These are phyloP conservation scores for Pseudomyrmex dendroicus DNA, from an alignment of 1,140 invertebrate species.

Conservation along the genomic window DNA sequence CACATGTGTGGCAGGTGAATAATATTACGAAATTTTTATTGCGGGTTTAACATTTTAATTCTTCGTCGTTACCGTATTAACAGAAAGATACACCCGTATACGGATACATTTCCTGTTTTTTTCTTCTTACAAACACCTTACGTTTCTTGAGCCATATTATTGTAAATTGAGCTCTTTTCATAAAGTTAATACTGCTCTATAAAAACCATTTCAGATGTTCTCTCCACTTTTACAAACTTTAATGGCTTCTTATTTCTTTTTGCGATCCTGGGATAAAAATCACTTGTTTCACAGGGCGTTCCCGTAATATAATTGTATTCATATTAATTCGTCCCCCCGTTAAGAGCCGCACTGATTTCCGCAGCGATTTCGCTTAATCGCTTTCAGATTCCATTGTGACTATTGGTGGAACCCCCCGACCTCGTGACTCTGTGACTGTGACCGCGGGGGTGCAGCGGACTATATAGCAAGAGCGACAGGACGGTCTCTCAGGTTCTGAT, in stretches of 20 bases:
- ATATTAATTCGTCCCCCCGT: neutral
- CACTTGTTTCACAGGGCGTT: neutral
- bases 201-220: neutral
- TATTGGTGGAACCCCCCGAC: slow-evolving; percentile 35
- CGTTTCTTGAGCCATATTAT: neutral
- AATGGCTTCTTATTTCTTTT: neutral
- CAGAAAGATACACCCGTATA: neutral
- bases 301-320: slow-evolving; percentile 1
- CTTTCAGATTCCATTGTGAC: slow-evolving; percentile 34
- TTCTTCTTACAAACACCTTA: neutral
- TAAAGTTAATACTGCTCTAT: neutral
- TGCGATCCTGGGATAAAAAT: neutral
- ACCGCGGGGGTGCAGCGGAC: slow-evolving; percentile 1
- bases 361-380: slow-evolving; percentile 10
- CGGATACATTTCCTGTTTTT: neutral
- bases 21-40: no score
- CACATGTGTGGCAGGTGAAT: neutral
- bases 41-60: neutral
- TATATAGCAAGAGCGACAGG: slow-evolving; percentile 11
- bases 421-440: neutral
- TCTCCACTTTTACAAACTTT: neutral
- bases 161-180: neutral
- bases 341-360: slow-evolving; percentile 2
- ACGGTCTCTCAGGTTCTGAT: slow-evolving; percentile 65
- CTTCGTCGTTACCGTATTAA: slow-evolving; percentile 4